phyloP scores from a whole-genome alignment of 2,888 invertebrate species.

The Ypsolopha scabrella region DNA sequence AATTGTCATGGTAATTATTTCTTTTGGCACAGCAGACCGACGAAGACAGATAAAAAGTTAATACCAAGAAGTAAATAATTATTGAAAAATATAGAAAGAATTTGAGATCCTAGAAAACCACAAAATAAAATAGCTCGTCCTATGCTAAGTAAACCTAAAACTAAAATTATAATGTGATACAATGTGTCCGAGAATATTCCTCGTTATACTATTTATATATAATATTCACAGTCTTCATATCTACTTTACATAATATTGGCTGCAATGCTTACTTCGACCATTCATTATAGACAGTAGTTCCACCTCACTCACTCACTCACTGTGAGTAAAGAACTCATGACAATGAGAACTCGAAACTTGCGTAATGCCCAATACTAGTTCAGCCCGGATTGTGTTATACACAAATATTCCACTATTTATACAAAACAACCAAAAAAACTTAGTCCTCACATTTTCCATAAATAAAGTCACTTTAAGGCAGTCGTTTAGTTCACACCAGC shows the following conservation, averaged over 20 bases:
- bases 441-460: background rate
- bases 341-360: background rate
- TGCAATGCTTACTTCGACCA: too few species aligned
- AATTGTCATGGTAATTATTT: conserved; percentile 54
- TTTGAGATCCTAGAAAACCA: conserved; percentile 62
- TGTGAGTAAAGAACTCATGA: background rate
- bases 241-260: background rate
- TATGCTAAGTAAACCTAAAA: conserved; percentile 13
- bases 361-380: too few species aligned
- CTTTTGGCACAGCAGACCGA: conserved; percentile 42
- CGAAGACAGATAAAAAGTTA: conserved; percentile 24
- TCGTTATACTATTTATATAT: background rate
- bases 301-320: background rate
- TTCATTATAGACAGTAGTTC: too few species aligned
- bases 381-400: conserved; percentile 1
- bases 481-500: conserved; percentile 34
- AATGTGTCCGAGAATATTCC: background rate
- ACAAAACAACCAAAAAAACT: background rate
- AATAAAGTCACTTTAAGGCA: background rate
- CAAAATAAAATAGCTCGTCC: conserved; percentile 1
- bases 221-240: conserved; percentile 8
- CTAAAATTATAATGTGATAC: conserved; percentile 15
- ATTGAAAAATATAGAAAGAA: conserved; percentile 31
- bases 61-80: conserved; percentile 23
- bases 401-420: conserved; percentile 4